A percentile compares a stretch with the other conserved stretches of the same genome.
Conservation (phyloP, 2,888 invertebrate species). For the Eumerus sabulonum region DNA sequence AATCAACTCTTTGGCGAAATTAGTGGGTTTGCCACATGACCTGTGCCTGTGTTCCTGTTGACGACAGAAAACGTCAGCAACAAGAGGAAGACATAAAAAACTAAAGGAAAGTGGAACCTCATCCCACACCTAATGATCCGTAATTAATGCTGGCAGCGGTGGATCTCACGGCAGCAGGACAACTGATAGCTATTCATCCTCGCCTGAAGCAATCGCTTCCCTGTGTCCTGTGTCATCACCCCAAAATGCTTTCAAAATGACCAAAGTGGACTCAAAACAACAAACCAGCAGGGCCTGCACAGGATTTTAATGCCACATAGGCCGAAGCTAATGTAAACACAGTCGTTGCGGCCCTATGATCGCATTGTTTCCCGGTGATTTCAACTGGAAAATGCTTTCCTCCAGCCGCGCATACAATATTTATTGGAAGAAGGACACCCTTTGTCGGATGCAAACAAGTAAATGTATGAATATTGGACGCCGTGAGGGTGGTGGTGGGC, state of each 20-base stretch:
- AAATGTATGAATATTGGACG: constrained; percentile 1
- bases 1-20: constrained; percentile 45
- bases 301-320: too few relatives aligned
- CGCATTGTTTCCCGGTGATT: constrained; percentile 9
- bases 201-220: constrained; percentile 32
- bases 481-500: too few relatives aligned
- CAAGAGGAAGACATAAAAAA: too few relatives aligned
- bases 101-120: constrained; percentile 49
- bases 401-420: constrained; percentile 40
- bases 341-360: not conserved
- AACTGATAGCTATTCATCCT: too few relatives aligned
- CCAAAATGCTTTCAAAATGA: constrained; percentile 14
- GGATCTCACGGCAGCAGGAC: constrained; percentile 26
- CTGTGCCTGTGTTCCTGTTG: too few relatives aligned
- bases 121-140: constrained; percentile 53
- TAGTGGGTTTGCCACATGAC: constrained; percentile 6
- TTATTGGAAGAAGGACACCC: constrained; percentile 24
- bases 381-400: constrained; percentile 61
- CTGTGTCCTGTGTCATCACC: constrained; percentile 4
- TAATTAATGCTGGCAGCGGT: constrained; percentile 55
- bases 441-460: not conserved
- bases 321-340: constrained; percentile 8
- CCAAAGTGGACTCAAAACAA: constrained; percentile 39
- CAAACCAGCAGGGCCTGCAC: constrained; percentile 15
- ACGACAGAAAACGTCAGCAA: too few relatives aligned